These are phyloP conservation scores for Hypocryptadius cinnamomeus DNA, from an alignment of 2,113 vertebrate species.

Conservation along the genomic window DNA sequence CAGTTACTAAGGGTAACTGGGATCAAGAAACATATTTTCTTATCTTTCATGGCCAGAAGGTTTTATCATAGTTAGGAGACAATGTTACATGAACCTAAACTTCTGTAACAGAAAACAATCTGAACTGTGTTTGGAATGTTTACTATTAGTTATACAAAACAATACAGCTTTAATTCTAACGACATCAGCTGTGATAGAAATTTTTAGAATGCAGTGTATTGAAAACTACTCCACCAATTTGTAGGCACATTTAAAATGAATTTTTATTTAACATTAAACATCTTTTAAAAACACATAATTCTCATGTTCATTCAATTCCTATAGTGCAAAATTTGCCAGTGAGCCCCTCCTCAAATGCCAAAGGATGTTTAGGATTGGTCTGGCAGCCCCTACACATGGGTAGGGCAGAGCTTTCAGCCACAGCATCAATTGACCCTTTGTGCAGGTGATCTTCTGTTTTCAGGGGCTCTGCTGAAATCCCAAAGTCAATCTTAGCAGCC, in stretches of 20 bases:
- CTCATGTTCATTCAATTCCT: not conserved
- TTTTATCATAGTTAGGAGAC: constrained; percentile 58
- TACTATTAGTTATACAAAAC: not conserved
- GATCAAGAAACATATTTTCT: constrained; percentile 59
- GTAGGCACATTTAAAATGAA: not conserved
- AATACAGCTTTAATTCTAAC: not conserved
- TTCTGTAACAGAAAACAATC: constrained; percentile 45
- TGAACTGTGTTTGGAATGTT: constrained; percentile 20
- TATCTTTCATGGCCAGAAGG: constrained; percentile 67
- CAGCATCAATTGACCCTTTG: not conserved
- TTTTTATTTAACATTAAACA: not conserved
- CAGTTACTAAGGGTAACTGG: constrained; percentile 74
- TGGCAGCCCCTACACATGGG: not conserved
- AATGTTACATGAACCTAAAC: constrained; percentile 63
- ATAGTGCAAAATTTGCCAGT: not conserved
- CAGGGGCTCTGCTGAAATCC: not conserved
- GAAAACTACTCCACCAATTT: not conserved
- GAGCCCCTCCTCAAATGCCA: not conserved
- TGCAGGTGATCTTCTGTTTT: not conserved
- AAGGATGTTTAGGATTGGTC: not conserved
- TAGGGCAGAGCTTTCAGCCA: not conserved
- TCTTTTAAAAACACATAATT: not conserved
- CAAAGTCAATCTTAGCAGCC: not conserved
- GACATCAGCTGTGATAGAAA: not conserved
- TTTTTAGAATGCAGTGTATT: not conserved